Conservation (phyloP, 2,113 vertebrate genomes). For the Onychorhynchus coronatus region DNA sequence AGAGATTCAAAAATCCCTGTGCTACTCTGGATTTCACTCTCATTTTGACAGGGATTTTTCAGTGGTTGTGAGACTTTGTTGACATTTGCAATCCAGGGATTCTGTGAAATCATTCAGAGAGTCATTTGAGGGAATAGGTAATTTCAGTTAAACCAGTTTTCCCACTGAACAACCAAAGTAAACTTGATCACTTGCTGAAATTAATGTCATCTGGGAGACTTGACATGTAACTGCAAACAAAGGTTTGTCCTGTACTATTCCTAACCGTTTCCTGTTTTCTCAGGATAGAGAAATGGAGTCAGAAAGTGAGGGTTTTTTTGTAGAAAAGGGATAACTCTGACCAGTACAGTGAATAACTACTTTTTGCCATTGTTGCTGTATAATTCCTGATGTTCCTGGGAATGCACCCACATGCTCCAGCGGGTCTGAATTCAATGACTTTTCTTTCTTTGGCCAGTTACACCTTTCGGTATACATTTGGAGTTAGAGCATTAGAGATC, state of each 20-base stretch:
- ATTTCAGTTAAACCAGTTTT: not conserved
- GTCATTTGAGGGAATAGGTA: not conserved
- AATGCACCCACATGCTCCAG: accelerated
- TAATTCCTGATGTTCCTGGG: not conserved
- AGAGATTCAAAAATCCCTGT: not conserved
- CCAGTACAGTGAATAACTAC: not conserved
- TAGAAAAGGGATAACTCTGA: not conserved
- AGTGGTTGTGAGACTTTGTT: not conserved
- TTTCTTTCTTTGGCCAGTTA: not conserved
- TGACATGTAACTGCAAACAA: not conserved
- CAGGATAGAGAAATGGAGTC: not conserved
- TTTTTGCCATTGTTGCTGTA: not conserved
- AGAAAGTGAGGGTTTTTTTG: not conserved
- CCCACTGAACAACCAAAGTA: not conserved
- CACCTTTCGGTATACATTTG: not conserved
- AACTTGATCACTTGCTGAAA: not conserved
- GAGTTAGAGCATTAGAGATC: not conserved
- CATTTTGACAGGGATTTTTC: not conserved
- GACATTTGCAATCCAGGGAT: not conserved
- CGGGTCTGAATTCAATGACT: not conserved
- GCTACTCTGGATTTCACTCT: not conserved
- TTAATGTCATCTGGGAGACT: not conserved
- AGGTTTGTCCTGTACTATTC: not conserved
- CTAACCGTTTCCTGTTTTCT: not conserved
- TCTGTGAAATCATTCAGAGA: not conserved